Conservation (phyloP, 2,888 invertebrate species). For the Nymphalis c-album region DNA sequence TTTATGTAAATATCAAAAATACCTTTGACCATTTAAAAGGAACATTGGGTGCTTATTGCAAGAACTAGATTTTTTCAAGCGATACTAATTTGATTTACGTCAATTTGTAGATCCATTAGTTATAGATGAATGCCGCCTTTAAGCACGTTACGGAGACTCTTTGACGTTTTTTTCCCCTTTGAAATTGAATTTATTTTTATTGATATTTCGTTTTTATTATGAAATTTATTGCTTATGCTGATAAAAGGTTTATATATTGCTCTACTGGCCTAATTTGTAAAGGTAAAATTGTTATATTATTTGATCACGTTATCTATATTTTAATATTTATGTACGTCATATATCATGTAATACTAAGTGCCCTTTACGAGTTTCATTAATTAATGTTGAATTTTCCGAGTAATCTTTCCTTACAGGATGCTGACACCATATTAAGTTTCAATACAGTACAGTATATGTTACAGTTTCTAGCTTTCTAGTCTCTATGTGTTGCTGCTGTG, state of each 20-base stretch:
- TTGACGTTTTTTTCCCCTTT: conserved; percentile 15
- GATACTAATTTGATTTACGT: conserved; percentile 23
- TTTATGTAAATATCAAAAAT: neutral
- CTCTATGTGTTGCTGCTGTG: too few relatives aligned
- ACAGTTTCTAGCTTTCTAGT: too few relatives aligned
- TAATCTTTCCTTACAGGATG: too few relatives aligned
- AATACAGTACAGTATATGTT: too few relatives aligned
- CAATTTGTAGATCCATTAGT: conserved; percentile 23
- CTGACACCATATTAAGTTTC: too few relatives aligned
- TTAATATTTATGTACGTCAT: too few relatives aligned
- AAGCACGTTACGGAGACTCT: conserved; percentile 5
- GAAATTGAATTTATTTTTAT: conserved; percentile 21
- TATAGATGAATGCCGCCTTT: conserved; percentile 18
- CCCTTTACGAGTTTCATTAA: too few relatives aligned
- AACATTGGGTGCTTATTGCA: neutral
- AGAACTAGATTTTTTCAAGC: conserved; percentile 12
- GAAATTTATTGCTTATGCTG: neutral
- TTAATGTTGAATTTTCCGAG: too few relatives aligned
- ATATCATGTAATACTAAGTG: too few relatives aligned
- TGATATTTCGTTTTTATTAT: conserved; percentile 13
- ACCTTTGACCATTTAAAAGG: neutral
- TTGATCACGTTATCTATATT: neutral
- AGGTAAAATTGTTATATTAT: neutral
- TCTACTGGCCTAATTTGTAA: neutral
- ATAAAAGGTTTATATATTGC: neutral